Evolutionary conservation across 2,888 invertebrate genomes (phyloP), one percentile per base, ranked within the genome.

Genomic region (Laothoe populi): DNA sequence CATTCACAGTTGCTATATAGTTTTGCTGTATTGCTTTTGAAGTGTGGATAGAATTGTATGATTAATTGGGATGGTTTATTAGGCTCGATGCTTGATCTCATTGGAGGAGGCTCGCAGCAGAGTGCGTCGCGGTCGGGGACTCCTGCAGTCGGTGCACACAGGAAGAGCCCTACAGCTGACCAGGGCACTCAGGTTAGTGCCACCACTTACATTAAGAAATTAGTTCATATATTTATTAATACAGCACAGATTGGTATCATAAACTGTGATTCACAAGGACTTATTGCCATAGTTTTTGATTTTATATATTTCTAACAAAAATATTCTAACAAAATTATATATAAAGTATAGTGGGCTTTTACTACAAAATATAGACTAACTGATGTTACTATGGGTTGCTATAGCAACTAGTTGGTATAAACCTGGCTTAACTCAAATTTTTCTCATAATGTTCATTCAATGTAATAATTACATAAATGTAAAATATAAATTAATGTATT

Each of bases 81-180:
- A 92, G 92, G 90, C 75, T 91, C 92, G 70, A 95, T 96, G 93
- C 86, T 96, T 82, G 96, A 96, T 86, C 92, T 96, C 73, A 95
- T 96, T 75, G 95, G 95, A 66, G 95, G 95, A 63, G 95, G 94
- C 65, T 84, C 89, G 66, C 90, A 89, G 67, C 89, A 90, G 71
- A 87, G 68, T 63, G 86, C 94, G 48, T 97, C 96, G n/a, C 94
- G 97, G 62, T 96, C 97, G 60, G 96, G 96, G 63, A 97, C 97
- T 0, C 97, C 97, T 10, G 96, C 96, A 5, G 95, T 96, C 66
- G 92, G 95, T 42, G 90, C 94, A 42, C 95, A 95, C 68, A 94
- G 97, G 77, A 97, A 97, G 87, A 97, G 97, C 73, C 97, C 97
- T 60, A 97, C 97, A 1, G 95, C 95, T 71, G 98, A 98, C 84